Conservation (phyloP, 2,113 vertebrate genomes). For the Cygnus buccinator region DNA sequence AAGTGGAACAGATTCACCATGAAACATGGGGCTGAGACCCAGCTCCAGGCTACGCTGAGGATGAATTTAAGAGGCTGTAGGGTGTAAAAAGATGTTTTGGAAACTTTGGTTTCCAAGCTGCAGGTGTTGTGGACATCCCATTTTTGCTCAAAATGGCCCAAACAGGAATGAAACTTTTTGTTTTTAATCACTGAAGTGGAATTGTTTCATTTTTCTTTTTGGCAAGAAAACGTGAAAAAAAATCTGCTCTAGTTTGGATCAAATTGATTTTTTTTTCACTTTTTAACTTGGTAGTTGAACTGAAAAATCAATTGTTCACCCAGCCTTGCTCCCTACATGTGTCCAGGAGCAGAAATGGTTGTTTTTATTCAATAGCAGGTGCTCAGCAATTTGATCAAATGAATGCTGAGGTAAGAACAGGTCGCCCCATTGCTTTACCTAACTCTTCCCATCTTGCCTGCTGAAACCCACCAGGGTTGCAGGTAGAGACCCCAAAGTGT, state of each 20-base stretch:
- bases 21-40: background rate
- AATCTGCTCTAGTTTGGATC: background rate
- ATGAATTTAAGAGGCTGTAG: background rate
- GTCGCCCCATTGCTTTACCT: background rate
- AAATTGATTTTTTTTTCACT: slow-evolving; percentile 24
- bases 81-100: background rate
- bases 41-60: background rate
- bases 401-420: background rate
- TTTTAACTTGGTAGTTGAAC: slow-evolving; percentile 42
- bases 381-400: background rate
- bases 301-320: slow-evolving; percentile 59
- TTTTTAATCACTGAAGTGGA: slow-evolving; percentile 39
- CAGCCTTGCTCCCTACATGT: slow-evolving; percentile 9
- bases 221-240: slow-evolving; percentile 28
- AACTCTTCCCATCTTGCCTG: background rate
- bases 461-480: background rate
- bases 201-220: slow-evolving; percentile 60
- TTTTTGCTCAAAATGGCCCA: background rate
- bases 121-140: background rate
- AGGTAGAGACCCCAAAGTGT: background rate
- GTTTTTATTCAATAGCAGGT: background rate
- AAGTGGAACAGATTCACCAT: background rate
- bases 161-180: background rate
- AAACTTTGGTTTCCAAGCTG: background rate
- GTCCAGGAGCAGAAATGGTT: background rate